phyloP scores from a whole-genome alignment of 2,888 invertebrate genomes.

The Acleris emargana region DNA sequence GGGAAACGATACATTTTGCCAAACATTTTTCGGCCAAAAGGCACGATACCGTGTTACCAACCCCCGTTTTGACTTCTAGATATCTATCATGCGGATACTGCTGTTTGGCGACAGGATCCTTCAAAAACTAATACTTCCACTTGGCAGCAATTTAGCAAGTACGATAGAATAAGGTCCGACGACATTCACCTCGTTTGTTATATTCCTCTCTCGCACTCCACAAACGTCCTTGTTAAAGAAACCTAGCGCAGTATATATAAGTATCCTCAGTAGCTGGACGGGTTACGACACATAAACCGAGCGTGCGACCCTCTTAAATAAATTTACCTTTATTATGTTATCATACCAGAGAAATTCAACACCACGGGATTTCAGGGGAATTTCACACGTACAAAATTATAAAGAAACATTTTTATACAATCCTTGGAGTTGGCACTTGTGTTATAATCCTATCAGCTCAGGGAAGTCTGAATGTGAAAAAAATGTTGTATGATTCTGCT shows the following conservation, averaged over 20 bases:
- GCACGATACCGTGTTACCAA: no score
- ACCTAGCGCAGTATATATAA: slow-evolving; percentile 15
- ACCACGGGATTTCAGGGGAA: slow-evolving; percentile 24
- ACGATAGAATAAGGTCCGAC: no score
- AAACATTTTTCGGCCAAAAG: no score
- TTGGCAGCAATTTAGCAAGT: no score
- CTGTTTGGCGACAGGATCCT: no score
- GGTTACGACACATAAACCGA: slow-evolving; percentile 24
- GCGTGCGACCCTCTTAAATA: slow-evolving; percentile 34
- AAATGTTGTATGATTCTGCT: no score
- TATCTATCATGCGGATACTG: no score
- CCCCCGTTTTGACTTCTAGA: no score
- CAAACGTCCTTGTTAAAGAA: slow-evolving; percentile 4
- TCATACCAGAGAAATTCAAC: slow-evolving; percentile 32
- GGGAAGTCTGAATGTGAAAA: no score
- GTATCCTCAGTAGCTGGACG: slow-evolving; percentile 23
- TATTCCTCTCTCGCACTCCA: not conserved
- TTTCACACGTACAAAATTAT: slow-evolving; percentile 33
- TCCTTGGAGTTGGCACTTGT: not conserved
- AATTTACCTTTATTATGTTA: slow-evolving; percentile 35
- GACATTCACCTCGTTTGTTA: no score
- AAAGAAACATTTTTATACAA: slow-evolving; percentile 34
- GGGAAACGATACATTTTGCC: no score
- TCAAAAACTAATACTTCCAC: no score
- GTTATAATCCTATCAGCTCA: not conserved